Evolutionary conservation across 2,797 vertebrate genomes (phyloP).

Genomic region (Onychomys leucogaster): DNA sequence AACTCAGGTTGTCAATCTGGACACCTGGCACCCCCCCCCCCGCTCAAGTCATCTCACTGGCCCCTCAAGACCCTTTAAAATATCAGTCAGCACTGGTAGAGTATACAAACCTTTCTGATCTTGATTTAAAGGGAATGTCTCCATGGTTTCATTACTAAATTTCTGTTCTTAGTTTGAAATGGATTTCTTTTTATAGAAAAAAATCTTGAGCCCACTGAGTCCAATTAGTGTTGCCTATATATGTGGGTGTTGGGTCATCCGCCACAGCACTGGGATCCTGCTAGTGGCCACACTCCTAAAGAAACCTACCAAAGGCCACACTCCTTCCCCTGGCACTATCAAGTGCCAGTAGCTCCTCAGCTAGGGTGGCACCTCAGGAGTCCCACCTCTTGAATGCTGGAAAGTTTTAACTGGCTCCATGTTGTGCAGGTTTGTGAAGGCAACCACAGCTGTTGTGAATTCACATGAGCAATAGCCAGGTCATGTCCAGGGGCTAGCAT

Average conservation of each 20-base stretch:
- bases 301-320: background rate
- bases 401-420: too few relatives aligned
- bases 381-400: background rate
- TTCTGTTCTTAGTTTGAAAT: conserved; percentile 3
- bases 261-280: too few relatives aligned
- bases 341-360: background rate
- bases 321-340: background rate
- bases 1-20: background rate
- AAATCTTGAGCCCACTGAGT: background rate
- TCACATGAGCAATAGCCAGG: background rate
- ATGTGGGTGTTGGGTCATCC: too few relatives aligned
- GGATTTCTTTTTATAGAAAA: background rate
- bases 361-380: background rate
- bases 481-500: background rate
- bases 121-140: conserved; percentile 37
- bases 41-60: background rate
- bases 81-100: background rate
- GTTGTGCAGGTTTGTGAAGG: background rate
- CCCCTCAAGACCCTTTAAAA: background rate
- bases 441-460: background rate
- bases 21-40: background rate
- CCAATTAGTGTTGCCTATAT: background rate
- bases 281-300: background rate
- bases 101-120: background rate
- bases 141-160: background rate